phyloP scores from a whole-genome alignment of 2,113 vertebrate species.

The Scomber colias region DNA sequence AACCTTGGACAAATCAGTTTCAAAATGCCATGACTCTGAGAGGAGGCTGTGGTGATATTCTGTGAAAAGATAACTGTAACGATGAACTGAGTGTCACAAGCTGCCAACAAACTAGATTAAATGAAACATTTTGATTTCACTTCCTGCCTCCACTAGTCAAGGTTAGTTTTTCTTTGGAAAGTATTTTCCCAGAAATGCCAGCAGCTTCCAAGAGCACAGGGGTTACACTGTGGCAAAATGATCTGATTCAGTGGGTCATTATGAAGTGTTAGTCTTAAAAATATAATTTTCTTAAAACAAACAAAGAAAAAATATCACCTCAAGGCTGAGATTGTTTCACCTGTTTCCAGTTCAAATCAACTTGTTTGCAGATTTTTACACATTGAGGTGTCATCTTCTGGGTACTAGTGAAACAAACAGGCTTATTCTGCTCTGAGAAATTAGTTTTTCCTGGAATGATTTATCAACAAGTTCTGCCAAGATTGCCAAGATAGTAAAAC shows the following conservation, averaged over 20 bases:
- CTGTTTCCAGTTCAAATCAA: no score
- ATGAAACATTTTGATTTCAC: constrained; percentile 4
- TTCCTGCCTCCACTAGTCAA: not conserved
- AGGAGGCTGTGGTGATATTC: not conserved
- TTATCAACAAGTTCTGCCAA: not conserved
- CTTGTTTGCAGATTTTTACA: no score
- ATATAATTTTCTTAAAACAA: no score
- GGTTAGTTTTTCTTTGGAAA: not conserved
- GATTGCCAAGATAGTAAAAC: not conserved
- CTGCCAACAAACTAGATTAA: constrained; percentile 12
- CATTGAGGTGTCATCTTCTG: no score
- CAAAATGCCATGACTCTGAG: not conserved
- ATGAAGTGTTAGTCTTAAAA: no score
- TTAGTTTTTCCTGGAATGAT: not conserved
- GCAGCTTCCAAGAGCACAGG: not conserved
- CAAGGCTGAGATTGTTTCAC: no score
- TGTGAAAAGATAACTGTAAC: constrained; percentile 11
- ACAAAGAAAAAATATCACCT: no score
- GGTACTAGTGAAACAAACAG: no score
- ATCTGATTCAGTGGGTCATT: no score
- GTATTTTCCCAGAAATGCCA: constrained; percentile 4
- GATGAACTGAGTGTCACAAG: not conserved
- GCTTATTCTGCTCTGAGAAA: not conserved
- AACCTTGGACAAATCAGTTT: constrained; percentile 7
- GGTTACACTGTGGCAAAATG: not conserved